These are phyloP conservation scores for Trematomus loennbergii DNA, from an alignment of 2,113 vertebrate species.

Conservation along the genomic window DNA sequence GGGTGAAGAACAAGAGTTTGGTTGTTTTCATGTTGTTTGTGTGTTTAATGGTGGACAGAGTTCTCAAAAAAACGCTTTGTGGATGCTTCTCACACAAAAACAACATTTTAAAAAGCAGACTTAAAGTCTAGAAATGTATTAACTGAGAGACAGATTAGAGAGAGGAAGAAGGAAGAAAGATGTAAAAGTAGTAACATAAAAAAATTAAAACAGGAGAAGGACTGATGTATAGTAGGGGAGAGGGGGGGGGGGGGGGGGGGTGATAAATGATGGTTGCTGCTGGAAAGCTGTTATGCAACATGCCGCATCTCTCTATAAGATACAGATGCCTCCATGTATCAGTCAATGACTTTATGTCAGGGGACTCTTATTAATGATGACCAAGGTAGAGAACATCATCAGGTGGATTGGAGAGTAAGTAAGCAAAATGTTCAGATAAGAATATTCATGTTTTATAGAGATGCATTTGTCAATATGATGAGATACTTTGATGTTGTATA, in stretches of 20 bases:
- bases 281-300: slow-evolving; percentile 19
- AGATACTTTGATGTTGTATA: not conserved
- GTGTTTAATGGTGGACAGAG: not conserved
- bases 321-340: not conserved
- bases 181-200: not conserved
- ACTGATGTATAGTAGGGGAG: not conserved
- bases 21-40: too few species aligned
- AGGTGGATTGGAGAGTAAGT: not conserved
- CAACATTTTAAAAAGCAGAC: not conserved
- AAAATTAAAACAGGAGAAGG: not conserved
- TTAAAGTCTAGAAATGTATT: too few species aligned
- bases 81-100: not conserved
- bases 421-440: not conserved
- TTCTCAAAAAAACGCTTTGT: not conserved
- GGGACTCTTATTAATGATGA: not conserved
- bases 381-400: not conserved
- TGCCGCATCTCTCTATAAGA: slow-evolving; percentile 1
- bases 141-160: not conserved
- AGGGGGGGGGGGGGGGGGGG: not conserved
- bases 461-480: not conserved
- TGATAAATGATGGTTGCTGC: slow-evolving; percentile 1
- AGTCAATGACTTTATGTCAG: slow-evolving; percentile 2
- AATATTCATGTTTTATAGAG: not conserved
- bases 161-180: not conserved
- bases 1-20: not conserved